Percentiles rank a stretch among this genome's conserved stretches.
phyloP scores from a whole-genome alignment of 1,140 invertebrate species.

The Bombus affinis region DNA sequence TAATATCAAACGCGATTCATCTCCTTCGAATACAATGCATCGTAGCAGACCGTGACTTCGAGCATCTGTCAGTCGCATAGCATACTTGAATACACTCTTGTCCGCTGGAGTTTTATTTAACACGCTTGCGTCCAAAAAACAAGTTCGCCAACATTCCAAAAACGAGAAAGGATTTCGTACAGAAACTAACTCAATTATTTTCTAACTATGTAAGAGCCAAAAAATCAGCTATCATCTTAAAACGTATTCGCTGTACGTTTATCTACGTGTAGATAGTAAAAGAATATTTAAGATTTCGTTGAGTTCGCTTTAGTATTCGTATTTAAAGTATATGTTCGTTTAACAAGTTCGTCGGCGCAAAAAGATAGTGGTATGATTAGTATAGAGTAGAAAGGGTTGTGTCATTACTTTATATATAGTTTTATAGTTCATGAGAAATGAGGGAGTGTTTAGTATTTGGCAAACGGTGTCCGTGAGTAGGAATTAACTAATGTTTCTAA shows the following conservation, averaged over 20 bases:
- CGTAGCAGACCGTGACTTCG: neutral
- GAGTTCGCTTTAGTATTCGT: neutral
- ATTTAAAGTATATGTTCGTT: neutral
- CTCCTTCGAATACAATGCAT: neutral
- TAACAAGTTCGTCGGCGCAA: neutral
- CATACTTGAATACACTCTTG: constrained; percentile 29
- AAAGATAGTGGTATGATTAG: neutral
- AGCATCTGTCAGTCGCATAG: constrained; percentile 26
- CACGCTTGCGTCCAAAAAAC: constrained; percentile 13
- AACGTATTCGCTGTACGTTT: neutral
- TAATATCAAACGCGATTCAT: constrained; percentile 16
- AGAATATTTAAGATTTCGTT: too few species aligned
- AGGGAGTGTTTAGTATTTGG: neutral
- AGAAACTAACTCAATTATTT: neutral
- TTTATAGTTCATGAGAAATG: constrained; percentile 8
- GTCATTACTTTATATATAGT: neutral
- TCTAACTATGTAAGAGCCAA: neutral
- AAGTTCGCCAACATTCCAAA: constrained; percentile 14
- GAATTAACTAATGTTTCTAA: neutral
- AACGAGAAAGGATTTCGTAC: neutral
- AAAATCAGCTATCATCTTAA: neutral
- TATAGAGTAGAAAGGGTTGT: neutral
- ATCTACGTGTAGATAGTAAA: neutral
- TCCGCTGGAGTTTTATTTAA: neutral
- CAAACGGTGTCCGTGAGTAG: neutral